Evolutionary conservation across 2,113 vertebrate genomes (phyloP).

Genomic region (Brienomyrus longianalis): DNA sequence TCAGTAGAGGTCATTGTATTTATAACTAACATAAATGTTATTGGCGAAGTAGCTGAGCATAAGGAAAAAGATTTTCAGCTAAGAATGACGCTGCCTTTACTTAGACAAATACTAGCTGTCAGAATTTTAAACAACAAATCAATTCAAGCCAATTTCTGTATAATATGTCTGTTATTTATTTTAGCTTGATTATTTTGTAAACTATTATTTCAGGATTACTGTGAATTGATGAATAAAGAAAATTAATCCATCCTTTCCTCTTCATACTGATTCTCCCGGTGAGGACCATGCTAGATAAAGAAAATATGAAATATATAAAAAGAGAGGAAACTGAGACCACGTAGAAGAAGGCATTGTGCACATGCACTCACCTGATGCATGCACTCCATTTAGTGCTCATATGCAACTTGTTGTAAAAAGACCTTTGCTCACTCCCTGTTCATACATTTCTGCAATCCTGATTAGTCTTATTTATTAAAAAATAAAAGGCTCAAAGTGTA

Average conservation of each 20-base stretch:
- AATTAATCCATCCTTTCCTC: background rate
- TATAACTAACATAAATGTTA: background rate
- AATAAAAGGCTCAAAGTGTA: background rate
- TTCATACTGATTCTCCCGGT: background rate
- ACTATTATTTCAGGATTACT: background rate
- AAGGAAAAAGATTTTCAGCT: background rate
- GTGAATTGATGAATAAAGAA: background rate
- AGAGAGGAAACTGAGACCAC: background rate
- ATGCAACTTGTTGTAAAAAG: background rate
- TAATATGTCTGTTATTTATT: background rate
- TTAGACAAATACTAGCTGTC: background rate
- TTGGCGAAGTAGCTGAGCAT: background rate
- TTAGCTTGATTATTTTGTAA: background rate
- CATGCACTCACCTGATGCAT: background rate
- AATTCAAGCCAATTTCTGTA: background rate
- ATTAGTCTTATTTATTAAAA: background rate
- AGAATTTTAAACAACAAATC: background rate
- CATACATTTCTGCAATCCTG: background rate
- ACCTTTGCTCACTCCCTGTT: background rate
- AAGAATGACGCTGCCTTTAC: background rate
- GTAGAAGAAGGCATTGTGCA: background rate
- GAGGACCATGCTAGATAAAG: background rate
- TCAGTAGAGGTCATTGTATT: background rate
- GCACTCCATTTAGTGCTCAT: background rate
- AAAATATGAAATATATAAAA: background rate